Evolutionary conservation across 2,113 vertebrate species (phyloP).

Genomic region (Psilopsiagon aymara): DNA sequence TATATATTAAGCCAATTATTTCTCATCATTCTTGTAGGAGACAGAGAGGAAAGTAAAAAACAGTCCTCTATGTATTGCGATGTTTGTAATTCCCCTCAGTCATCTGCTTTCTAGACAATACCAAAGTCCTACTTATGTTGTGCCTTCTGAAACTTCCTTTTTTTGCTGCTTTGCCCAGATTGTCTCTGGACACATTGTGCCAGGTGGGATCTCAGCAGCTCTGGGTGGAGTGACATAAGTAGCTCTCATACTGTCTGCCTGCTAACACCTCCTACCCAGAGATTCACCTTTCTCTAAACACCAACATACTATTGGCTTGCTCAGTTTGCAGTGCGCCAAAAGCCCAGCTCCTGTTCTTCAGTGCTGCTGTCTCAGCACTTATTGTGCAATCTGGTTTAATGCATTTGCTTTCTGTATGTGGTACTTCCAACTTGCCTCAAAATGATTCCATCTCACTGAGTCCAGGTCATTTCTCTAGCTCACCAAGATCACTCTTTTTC

Average conservation of each 20-base stretch:
- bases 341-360: neutral
- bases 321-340: conserved; percentile 17
- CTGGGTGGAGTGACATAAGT: conserved; percentile 4
- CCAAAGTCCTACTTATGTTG: neutral
- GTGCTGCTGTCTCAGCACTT: conserved; percentile 45
- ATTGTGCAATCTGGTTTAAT: conserved; percentile 12
- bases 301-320: conserved; percentile 39
- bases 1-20: neutral
- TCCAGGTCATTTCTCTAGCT: conserved; percentile 7
- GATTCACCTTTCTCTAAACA: conserved; percentile 57
- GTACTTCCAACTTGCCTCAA: neutral
- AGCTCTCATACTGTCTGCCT: conserved; percentile 25
- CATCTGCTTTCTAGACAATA: conserved; percentile 27
- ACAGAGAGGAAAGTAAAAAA: neutral
- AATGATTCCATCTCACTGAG: conserved; percentile 3
- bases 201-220: conserved; percentile 44
- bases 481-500: neutral
- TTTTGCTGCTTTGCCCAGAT: conserved; percentile 40
- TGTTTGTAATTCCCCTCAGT: neutral
- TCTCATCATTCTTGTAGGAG: neutral
- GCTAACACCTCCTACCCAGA: conserved; percentile 54
- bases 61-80: neutral
- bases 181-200: conserved; percentile 28
- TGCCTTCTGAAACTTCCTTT: conserved; percentile 11
- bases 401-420: conserved; percentile 3